Percentiles rank a stretch among this genome's conserved stretches.
phyloP scores from a whole-genome alignment of 2,113 vertebrate genomes.

The Pachyramphus minor region DNA sequence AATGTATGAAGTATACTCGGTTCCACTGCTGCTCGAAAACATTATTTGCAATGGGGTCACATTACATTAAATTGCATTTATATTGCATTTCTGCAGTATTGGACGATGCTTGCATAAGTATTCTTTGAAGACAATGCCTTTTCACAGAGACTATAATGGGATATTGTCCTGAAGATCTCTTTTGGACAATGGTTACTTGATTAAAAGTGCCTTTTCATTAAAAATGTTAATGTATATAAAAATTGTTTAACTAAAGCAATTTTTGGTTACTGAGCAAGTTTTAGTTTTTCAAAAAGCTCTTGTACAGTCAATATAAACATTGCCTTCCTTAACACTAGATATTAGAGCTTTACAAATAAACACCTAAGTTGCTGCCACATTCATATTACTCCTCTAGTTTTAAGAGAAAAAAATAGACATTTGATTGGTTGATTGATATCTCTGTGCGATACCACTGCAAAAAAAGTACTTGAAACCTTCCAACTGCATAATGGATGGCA shows the following conservation, averaged over 20 bases:
- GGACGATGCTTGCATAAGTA: not conserved
- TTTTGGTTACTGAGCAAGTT: not conserved
- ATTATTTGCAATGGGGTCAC: not conserved
- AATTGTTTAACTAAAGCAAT: not conserved
- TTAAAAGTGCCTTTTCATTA: not conserved
- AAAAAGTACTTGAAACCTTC: not conserved
- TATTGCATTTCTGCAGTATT: not conserved
- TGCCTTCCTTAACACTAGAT: not conserved
- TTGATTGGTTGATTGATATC: not conserved
- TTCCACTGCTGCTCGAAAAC: not conserved
- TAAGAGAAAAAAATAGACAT: not conserved
- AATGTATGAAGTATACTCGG: not conserved
- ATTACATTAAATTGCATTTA: not conserved
- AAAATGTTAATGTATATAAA: not conserved
- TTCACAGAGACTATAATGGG: not conserved
- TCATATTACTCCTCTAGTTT: not conserved
- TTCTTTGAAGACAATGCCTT: not conserved
- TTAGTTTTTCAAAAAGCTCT: not conserved
- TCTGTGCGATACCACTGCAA: not conserved
- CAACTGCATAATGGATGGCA: not conserved
- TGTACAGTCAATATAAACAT: not conserved
- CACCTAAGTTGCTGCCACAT: not conserved
- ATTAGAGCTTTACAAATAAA: not conserved
- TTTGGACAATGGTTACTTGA: not conserved
- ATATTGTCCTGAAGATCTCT: not conserved